Evolutionary conservation across 2,888 invertebrate genomes (phyloP).

Genomic region (Rhorus exstirpatorius): DNA sequence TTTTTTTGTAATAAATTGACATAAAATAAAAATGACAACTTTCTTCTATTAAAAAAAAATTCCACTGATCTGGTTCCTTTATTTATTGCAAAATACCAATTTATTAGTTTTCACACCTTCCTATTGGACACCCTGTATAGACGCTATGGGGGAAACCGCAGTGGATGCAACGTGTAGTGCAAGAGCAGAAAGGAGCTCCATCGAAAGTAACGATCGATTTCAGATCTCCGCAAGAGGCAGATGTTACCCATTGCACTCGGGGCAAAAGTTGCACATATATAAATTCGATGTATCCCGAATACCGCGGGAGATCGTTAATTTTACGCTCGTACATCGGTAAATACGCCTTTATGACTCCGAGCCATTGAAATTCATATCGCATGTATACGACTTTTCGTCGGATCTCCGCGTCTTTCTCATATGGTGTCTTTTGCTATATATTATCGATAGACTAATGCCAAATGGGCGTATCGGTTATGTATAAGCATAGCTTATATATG

Average conservation of each 20-base stretch:
- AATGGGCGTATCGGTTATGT: no score
- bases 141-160: conserved; percentile 14
- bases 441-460: no score
- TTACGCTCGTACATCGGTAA: no score
- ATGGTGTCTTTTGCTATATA: conserved; percentile 13
- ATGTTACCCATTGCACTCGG: conserved; percentile 55
- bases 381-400: conserved; percentile 27
- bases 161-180: conserved; percentile 39
- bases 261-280: conserved; percentile 55
- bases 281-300: neutral
- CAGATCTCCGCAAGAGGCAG: conserved; percentile 57
- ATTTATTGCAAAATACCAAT: no score
- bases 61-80: no score
- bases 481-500: no score
- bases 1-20: no score
- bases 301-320: no score
- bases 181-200: conserved; percentile 45
- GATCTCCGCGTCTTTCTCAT: neutral
- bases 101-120: no score
- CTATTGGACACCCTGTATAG: no score
- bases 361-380: neutral
- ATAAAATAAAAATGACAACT: no score
- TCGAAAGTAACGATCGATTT: conserved; percentile 70
- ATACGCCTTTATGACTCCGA: conserved; percentile 10
- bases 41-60: no score